Base-by-base conservation (phyloP, 2,888 invertebrate species). In the Deilephila porcellus region DNA sequence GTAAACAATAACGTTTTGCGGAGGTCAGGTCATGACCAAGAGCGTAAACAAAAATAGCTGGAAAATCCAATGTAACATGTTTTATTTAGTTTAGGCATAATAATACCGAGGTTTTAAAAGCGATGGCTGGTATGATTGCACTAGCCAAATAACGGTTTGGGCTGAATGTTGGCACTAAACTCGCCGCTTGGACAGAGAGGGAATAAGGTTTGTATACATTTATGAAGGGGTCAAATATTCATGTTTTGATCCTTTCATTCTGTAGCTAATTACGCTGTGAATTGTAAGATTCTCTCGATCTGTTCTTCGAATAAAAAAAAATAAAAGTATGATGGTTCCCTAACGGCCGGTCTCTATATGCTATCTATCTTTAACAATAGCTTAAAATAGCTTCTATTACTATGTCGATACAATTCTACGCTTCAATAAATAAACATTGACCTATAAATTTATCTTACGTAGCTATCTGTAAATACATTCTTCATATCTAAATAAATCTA, bases 91-190 rank as follows among this genome's bases (percentile, higher is more conserved):
- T 71, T 71, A n/a, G 60, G 32, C 19, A 37, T 59, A 59, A 71
- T 60, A 56, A 60, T 45, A 25, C 67, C 71, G 60, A 71, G 71
- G 71, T 71, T 71, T 67, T 67, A 67, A 52, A 67, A 67, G 67
- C 67, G 67, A 67, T 67, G 67, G 45, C 17, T 25, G 67, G 52
- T 45, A 67, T 45, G 52, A 67, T 67, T 82, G 78, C 83, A 81
- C 67, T 52, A 67, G 52, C 67, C 67, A 67, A 80, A 84, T 91
- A 91, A 91, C 91, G 90, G 91, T 89, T 81, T 79, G 79, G 77
- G 45, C 20, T 52, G 20, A 52, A 67, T 25, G 45, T 67, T 45
- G 52, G 25, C 25, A 52, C 67, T 45, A n/a, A 56, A 56, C 56
- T 37, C 19, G 25, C 29, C 14, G 25, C 17, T 11, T 7, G 3